Evolutionary conservation across 2,113 vertebrate genomes (phyloP).

Genomic region (Empidonax traillii): DNA sequence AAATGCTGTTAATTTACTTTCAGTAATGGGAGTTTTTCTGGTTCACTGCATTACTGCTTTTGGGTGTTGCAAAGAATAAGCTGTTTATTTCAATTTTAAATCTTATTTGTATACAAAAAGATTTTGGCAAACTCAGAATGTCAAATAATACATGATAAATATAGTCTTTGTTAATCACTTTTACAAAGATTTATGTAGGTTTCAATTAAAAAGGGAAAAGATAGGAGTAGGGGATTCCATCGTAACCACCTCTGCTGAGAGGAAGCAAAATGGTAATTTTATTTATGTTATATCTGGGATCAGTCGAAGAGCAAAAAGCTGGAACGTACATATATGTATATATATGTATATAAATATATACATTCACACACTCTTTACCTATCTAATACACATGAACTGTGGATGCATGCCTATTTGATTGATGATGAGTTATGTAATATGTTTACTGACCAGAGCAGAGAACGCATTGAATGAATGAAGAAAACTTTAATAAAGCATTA

Average conservation of each 20-base stretch:
- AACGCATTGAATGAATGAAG: not conserved
- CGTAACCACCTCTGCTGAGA: not conserved
- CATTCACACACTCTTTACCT: not conserved
- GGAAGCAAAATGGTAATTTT: accelerated
- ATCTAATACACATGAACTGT: not conserved
- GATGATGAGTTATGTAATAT: not conserved
- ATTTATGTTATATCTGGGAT: not conserved
- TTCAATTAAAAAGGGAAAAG: not conserved
- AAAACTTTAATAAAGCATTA: not conserved
- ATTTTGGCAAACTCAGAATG: not conserved
- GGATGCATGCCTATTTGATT: not conserved
- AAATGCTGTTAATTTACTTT: not conserved
- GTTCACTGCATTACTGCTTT: not conserved
- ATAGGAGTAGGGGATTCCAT: not conserved
- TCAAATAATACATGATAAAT: not conserved
- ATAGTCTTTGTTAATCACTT: not conserved
- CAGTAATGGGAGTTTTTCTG: not conserved
- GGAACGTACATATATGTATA: not conserved
- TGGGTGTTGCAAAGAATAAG: not conserved
- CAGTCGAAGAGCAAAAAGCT: not conserved
- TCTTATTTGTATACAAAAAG: not conserved
- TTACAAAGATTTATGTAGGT: not conserved
- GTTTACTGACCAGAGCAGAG: not conserved
- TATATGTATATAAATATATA: too few relatives aligned
- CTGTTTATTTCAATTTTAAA: not conserved